phyloP scores from a whole-genome alignment of 2,888 invertebrate species.

The Rhaphigaster nebulosa region DNA sequence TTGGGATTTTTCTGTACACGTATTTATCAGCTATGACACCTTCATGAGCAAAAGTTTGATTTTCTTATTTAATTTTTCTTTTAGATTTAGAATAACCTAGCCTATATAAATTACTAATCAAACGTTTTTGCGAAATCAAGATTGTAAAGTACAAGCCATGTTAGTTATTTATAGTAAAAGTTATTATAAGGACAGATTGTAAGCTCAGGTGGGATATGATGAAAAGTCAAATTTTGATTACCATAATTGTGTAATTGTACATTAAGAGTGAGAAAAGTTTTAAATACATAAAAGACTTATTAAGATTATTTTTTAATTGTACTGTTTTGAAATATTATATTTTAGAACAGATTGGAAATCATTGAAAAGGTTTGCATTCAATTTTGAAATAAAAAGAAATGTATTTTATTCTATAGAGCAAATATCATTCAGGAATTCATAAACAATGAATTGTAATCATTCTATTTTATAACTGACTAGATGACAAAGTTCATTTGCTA shows the following conservation, averaged over 20 bases:
- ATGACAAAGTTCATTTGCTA: neutral
- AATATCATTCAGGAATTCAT: neutral
- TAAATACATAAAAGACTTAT: constrained; percentile 23
- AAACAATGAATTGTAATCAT: neutral
- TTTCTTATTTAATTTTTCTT: neutral
- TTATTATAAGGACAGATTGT: neutral
- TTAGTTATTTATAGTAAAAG: neutral
- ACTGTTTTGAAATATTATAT: neutral
- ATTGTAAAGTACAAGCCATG: constrained; percentile 10
- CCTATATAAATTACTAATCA: neutral
- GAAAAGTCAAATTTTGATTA: neutral
- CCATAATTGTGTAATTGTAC: constrained; percentile 3
- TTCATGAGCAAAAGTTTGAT: constrained; percentile 4
- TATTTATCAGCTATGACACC: constrained; percentile 16
- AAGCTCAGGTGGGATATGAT: constrained; percentile 12
- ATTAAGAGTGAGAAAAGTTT: constrained; percentile 49
- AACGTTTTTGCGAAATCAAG: neutral
- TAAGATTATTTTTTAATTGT: constrained; percentile 11
- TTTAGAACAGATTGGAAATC: neutral
- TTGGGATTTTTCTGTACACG: constrained; percentile 22
- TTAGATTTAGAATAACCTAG: constrained; percentile 7
- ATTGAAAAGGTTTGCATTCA: neutral
- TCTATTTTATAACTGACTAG: neutral
- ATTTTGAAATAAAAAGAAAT: neutral
- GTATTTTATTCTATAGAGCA: neutral